Base-by-base conservation (phyloP, 2,888 invertebrate species). In the Napeogenes inachia region DNA sequence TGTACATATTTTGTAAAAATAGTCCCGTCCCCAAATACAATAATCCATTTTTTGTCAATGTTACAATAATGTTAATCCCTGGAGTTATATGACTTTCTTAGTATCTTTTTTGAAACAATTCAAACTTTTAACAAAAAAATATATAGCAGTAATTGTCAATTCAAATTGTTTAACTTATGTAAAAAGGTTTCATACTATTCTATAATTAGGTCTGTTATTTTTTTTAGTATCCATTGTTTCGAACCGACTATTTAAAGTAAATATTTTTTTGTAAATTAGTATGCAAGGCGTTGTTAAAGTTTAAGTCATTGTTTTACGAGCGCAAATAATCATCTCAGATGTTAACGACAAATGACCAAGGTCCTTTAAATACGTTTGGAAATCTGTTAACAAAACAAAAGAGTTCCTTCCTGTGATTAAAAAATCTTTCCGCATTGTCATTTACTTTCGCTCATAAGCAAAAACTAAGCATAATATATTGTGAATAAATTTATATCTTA, bases 301-400 rank as follows among this genome's bases (percentile, higher is more conserved):
- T 50, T 50, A 50, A 50, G n/a, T 12, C 30, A 50, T 50, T 50
- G 50, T 50, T 21, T 50, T 50, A 50, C 30, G 50, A 50, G 50
- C 50, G 50, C 30, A 50, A 50, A 50, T 50, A 50, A 30, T 47
- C 13, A 47, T 50, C 30, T 30, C 21, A 50, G 21, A 30, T 50
- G 47, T 50, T 30, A 54, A 50, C 45, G 55, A 63, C 60, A 54
- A 62, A 38, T 54, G 47, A 47, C 35, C 45, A 62, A 64, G 66
- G 66, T 60, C 59, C 61, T 60, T 35, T 13, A 57, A 63, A 60
- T 60, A 61, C 42, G 60, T 58, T 62, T 59, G 59, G 45, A 55
- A 35, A 57, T 57, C 30, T 64, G 63, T 57, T 62, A 45, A 61
- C 55, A 57, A 61, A 45, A 66, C 62, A 66, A 66, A 64, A 55